A percentile compares a stretch with the other conserved stretches of the same genome.
phyloP scores from a whole-genome alignment of 2,797 vertebrate species.

The Liasis olivaceus region DNA sequence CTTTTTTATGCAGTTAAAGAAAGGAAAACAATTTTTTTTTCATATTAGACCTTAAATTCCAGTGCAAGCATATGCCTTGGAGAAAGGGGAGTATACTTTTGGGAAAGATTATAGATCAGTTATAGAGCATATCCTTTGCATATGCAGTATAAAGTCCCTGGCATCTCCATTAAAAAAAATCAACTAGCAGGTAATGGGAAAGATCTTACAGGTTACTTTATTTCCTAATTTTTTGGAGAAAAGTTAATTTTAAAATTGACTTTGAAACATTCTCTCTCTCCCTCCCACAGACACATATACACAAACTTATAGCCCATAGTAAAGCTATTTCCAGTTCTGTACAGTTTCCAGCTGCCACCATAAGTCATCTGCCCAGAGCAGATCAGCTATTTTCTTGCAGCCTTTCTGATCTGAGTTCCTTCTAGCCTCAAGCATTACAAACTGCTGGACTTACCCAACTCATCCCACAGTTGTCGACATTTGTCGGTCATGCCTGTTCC shows the following conservation, averaged over 20 bases:
- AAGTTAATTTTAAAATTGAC: not conserved
- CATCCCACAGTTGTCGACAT: constrained; percentile 97
- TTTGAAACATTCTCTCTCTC: not conserved
- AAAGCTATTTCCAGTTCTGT: not conserved
- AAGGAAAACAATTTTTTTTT: not conserved
- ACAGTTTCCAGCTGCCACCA: not conserved
- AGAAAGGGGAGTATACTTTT: not conserved
- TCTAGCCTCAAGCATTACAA: not conserved
- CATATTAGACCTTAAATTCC: not conserved
- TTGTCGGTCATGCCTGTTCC: constrained; percentile 98
- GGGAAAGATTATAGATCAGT: not conserved
- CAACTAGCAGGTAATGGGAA: not conserved
- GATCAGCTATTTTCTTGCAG: not conserved
- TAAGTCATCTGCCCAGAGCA: not conserved
- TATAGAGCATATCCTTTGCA: not conserved
- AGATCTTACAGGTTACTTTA: not conserved
- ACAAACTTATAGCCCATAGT: not conserved
- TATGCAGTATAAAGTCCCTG: not conserved
- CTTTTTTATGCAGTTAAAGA: not conserved
- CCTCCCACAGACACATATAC: not conserved
- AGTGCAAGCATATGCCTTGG: not conserved
- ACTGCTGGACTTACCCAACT: constrained; percentile 83
- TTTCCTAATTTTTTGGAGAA: not conserved
- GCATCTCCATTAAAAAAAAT: not conserved
- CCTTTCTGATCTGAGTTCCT: not conserved